Conservation (phyloP, 2,888 invertebrate species). For the Andrena dorsata region DNA sequence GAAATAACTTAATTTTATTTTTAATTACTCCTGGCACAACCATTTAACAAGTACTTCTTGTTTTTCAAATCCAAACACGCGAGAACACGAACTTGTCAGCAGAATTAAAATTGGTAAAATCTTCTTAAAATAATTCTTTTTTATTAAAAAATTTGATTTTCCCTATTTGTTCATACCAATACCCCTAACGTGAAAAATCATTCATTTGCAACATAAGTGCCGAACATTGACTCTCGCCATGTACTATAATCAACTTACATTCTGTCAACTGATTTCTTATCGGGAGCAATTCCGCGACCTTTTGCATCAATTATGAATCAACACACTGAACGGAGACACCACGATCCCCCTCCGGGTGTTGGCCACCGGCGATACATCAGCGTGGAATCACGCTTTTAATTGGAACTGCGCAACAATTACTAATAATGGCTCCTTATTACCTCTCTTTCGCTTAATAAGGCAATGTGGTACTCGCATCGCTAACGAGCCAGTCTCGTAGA, state of each 20-base stretch:
- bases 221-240: background rate
- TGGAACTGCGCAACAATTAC: conserved; percentile 28
- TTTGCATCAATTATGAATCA: background rate
- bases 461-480: conserved; percentile 29
- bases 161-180: background rate
- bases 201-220: background rate
- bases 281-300: background rate
- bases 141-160: background rate
- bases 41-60: background rate
- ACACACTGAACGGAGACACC: background rate
- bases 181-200: background rate
- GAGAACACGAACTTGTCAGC: background rate
- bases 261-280: background rate
- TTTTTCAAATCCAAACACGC: background rate
- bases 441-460: conserved; percentile 35
- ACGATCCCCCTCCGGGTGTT: background rate
- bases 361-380: background rate
- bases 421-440: conserved; percentile 32
- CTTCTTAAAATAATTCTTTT: background rate
- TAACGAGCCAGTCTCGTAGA: conserved; percentile 35
- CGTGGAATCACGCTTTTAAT: conserved; percentile 18
- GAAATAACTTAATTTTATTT: background rate
- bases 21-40: background rate
- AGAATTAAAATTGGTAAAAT: background rate
- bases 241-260: background rate